Conservation (phyloP, 2,797 vertebrate genomes). For the Xiphophorus birchmanni region DNA sequence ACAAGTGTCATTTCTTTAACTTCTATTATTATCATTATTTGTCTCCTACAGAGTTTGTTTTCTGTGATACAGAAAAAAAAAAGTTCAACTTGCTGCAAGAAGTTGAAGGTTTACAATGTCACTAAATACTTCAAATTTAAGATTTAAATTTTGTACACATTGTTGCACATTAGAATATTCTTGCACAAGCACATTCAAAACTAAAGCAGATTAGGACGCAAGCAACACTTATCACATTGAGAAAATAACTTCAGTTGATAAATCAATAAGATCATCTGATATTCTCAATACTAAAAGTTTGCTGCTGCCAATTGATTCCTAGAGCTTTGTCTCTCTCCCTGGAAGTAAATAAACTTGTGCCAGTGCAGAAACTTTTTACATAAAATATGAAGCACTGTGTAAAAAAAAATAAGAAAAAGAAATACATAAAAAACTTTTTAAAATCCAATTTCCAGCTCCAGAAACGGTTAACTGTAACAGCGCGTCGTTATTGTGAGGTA, state of each 20-base stretch:
- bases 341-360: background rate
- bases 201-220: background rate
- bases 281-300: background rate
- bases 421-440: background rate
- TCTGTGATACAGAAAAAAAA: background rate
- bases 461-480: background rate
- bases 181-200: background rate
- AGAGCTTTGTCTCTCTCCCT: background rate
- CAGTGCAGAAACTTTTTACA: background rate
- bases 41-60: background rate
- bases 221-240: background rate
- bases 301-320: background rate
- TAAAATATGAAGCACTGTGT: background rate
- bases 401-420: too few species aligned
- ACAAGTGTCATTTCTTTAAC: background rate
- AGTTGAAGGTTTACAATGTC: background rate
- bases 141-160: background rate
- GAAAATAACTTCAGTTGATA: background rate
- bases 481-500: background rate
- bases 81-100: background rate
- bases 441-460: background rate
- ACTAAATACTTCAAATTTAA: background rate
- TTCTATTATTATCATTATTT: background rate
- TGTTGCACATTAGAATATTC: background rate
- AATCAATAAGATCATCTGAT: background rate